These are phyloP conservation scores for Atrichornis clamosus DNA, from an alignment of 2,113 vertebrate genomes.

Conservation along the genomic window DNA sequence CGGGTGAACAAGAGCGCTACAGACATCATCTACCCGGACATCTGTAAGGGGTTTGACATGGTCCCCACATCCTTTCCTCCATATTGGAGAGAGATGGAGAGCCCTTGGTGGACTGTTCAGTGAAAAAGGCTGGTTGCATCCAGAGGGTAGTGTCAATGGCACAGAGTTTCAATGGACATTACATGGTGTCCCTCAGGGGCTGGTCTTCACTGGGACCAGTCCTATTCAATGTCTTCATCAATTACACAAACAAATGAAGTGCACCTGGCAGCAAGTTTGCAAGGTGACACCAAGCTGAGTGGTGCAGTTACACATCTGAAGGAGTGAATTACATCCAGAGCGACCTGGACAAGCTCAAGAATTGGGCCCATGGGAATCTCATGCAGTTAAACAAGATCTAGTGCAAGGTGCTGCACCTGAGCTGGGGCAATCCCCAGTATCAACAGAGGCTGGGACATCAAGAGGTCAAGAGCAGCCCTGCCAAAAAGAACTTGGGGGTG, in stretches of 20 bases:
- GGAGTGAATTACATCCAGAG: neutral
- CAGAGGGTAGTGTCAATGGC: neutral
- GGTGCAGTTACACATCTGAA: neutral
- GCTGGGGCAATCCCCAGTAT: neutral
- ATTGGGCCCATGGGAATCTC: neutral
- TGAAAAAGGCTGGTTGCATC: neutral
- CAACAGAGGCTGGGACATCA: neutral
- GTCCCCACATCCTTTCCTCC: neutral
- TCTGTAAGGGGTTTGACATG: neutral
- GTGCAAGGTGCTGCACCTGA: neutral
- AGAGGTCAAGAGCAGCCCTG: neutral
- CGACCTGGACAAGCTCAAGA: neutral
- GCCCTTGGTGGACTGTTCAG: neutral
- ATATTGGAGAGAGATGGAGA: neutral
- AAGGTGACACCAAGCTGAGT: neutral
- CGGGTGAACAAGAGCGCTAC: neutral
- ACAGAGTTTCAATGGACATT: neutral
- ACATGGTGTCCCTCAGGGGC: neutral
- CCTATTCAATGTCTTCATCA: neutral
- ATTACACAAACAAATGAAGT: neutral
- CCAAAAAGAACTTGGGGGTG: neutral
- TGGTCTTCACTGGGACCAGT: neutral
- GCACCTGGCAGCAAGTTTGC: neutral
- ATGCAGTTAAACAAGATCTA: neutral
- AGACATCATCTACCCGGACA: neutral